Evolutionary conservation across 2,888 invertebrate species (phyloP).

Genomic region (Callosobruchus maculatus): DNA sequence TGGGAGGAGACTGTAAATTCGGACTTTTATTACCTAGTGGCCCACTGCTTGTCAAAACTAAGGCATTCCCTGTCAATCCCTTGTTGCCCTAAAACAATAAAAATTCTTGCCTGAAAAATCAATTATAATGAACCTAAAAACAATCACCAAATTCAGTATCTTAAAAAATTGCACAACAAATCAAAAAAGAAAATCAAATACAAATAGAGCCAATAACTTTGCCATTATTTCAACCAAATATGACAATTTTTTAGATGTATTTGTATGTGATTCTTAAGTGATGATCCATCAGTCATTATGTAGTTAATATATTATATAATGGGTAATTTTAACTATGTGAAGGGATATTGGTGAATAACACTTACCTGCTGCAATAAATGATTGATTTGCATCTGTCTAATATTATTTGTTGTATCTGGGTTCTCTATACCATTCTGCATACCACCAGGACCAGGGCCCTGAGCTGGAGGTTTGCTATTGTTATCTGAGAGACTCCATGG

Average conservation of each 20-base stretch:
- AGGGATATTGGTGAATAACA: neutral
- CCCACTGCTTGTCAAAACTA: slow-evolving; percentile 70
- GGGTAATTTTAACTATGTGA: neutral
- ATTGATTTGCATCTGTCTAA: slow-evolving; percentile 59
- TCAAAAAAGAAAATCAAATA: neutral
- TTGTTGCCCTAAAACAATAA: slow-evolving; percentile 63
- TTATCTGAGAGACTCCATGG: slow-evolving; percentile 62
- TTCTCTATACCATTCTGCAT: slow-evolving; percentile 72
- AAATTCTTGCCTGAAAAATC: too few relatives aligned
- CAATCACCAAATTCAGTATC: too few relatives aligned
- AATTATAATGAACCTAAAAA: too few relatives aligned
- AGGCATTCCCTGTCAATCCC: slow-evolving; percentile 65
- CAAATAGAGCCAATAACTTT: too few relatives aligned
- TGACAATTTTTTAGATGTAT: too few relatives aligned
- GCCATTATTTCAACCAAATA: too few relatives aligned
- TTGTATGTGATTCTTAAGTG: too few relatives aligned
- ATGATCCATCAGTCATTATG: too few relatives aligned
- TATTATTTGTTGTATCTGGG: slow-evolving; percentile 48
- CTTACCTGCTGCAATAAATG: slow-evolving; percentile 60
- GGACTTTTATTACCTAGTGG: slow-evolving; percentile 79
- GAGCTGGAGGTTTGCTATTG: slow-evolving; percentile 71
- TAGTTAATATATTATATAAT: neutral
- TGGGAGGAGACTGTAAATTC: slow-evolving; percentile 80
- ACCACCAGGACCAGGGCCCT: slow-evolving; percentile 76
- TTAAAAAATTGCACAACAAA: too few relatives aligned